phyloP scores from a whole-genome alignment of 2,888 invertebrate genomes.

The Schizaphis graminum region DNA sequence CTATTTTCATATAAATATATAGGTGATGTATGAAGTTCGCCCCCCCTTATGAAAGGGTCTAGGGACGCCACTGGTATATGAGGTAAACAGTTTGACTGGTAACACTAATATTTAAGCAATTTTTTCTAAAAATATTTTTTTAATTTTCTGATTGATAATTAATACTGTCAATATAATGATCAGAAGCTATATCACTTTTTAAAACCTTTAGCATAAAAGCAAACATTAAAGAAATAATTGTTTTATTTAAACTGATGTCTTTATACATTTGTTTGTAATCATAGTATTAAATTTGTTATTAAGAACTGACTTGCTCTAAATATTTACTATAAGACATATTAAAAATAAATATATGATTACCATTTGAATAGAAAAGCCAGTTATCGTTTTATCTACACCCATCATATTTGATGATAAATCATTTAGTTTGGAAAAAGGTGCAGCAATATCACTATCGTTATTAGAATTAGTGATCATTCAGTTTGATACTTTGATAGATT shows the following conservation, averaged over 20 bases:
- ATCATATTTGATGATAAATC: slow-evolving; percentile 33
- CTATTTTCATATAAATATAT: too few relatives aligned
- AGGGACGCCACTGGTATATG: too few relatives aligned
- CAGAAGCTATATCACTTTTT: background rate
- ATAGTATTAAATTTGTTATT: background rate
- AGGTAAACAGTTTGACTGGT: background rate
- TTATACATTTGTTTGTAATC: background rate
- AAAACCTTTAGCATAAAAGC: background rate
- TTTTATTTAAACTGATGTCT: background rate
- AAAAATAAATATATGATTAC: slow-evolving; percentile 25
- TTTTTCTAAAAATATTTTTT: background rate
- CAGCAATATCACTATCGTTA: background rate
- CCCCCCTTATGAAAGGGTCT: too few relatives aligned
- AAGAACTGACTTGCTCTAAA: background rate
- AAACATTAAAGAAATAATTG: background rate
- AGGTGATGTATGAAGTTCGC: too few relatives aligned
- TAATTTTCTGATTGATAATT: background rate
- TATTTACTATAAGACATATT: background rate
- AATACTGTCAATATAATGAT: background rate
- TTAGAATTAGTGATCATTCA: background rate
- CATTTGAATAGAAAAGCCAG: slow-evolving; percentile 52
- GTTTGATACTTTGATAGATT: background rate
- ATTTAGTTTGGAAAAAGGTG: slow-evolving; percentile 42
- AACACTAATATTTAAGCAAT: background rate
- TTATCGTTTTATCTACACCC: slow-evolving; percentile 53